Conservation (phyloP, 1,140 invertebrate genomes). For the Galendromus occidentalis region DNA sequence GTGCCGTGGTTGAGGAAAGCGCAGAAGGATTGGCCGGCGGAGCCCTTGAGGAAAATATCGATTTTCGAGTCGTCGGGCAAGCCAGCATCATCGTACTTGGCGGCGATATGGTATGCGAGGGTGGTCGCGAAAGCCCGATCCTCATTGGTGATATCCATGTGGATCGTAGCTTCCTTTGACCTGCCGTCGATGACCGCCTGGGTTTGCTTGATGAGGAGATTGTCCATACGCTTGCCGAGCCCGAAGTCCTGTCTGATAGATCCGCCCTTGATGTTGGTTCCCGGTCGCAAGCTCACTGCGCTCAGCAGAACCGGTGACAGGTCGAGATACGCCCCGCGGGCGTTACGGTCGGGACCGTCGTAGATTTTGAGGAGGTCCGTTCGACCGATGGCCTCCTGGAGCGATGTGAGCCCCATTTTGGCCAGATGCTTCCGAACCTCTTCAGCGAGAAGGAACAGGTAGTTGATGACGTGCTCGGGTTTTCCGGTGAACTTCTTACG, state of each 20-base stretch:
- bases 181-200: slow-evolving; percentile 48
- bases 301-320: slow-evolving; percentile 66
- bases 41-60: slow-evolving; percentile 65
- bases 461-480: slow-evolving; percentile 94
- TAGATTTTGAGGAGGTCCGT: slow-evolving; percentile 52
- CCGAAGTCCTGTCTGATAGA: slow-evolving; percentile 69
- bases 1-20: slow-evolving; percentile 87
- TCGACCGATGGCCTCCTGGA: slow-evolving; percentile 82
- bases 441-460: slow-evolving; percentile 89
- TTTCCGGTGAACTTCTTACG: slow-evolving; percentile 91
- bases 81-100: slow-evolving; percentile 68
- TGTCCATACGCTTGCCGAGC: slow-evolving; percentile 68
- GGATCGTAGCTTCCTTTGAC: slow-evolving; percentile 37
- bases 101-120: slow-evolving; percentile 78
- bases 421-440: slow-evolving; percentile 79
- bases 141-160: slow-evolving; percentile 70
- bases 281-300: slow-evolving; percentile 66
- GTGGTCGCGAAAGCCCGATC: slow-evolving; percentile 79
- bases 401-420: slow-evolving; percentile 59
- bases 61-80: slow-evolving; percentile 60
- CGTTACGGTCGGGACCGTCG: slow-evolving; percentile 34
- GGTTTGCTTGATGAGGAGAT: slow-evolving; percentile 54
- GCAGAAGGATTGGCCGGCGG: slow-evolving; percentile 97
- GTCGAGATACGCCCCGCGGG: slow-evolving; percentile 67
- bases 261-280: slow-evolving; percentile 74